phyloP scores from a whole-genome alignment of 2,113 vertebrate species.

The Paradoxurus hermaphroditus region DNA sequence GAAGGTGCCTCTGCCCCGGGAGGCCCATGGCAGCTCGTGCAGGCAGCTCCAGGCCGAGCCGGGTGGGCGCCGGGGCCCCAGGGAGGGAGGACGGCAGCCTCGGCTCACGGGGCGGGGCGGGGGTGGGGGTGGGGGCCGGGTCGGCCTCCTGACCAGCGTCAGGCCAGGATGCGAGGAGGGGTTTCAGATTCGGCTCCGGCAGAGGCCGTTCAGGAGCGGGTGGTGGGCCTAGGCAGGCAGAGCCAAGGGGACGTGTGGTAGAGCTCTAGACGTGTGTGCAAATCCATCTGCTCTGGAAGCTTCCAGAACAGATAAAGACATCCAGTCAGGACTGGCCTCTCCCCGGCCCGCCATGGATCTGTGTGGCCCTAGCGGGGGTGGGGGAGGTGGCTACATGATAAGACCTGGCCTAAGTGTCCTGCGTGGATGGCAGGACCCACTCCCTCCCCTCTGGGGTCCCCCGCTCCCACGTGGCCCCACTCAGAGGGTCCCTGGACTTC shows the following conservation, averaged over 20 bases:
- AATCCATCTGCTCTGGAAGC: background rate
- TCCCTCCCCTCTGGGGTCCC: background rate
- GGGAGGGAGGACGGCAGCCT: background rate
- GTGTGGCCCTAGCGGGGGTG: background rate
- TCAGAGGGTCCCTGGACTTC: background rate
- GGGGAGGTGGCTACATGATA: background rate
- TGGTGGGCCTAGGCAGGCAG: rapidly evolving
- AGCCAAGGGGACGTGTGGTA: background rate
- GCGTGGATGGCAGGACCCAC: background rate
- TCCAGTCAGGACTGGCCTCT: background rate
- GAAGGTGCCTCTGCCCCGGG: rapidly evolving
- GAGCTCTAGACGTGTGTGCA: background rate
- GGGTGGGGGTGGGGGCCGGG: no score
- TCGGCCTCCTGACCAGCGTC: no score
- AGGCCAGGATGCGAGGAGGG: background rate
- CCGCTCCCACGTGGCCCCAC: background rate
- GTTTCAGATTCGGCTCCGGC: background rate
- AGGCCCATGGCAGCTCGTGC: rapidly evolving
- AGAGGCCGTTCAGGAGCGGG: background rate
- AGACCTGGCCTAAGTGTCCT: no score
- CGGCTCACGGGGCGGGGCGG: background rate
- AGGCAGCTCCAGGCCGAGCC: background rate
- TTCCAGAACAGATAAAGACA: background rate
- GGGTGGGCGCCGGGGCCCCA: background rate
- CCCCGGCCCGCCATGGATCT: background rate